A percentile compares a stretch with the other conserved stretches of the same genome.
Conservation (phyloP, 2,797 vertebrate species). For the Ctenosaura bakeri region DNA sequence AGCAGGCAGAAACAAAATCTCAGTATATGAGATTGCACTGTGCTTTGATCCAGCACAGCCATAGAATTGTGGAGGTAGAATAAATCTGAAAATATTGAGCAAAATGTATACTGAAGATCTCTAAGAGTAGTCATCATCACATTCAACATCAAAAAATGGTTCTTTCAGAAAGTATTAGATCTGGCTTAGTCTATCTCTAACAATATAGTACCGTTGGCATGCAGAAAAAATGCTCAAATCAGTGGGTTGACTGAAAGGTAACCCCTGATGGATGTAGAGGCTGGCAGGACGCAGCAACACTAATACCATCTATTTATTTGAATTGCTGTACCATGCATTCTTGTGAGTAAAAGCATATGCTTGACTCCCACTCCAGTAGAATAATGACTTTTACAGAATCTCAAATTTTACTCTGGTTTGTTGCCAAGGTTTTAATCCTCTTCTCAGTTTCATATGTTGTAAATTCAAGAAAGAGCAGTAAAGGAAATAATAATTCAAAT, state of each 20-base stretch:
- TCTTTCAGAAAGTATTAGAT: background rate
- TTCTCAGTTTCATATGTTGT: constrained; percentile 2
- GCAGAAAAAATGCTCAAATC: background rate
- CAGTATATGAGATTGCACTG: background rate
- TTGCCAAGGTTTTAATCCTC: constrained; percentile 2
- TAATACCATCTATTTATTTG: background rate
- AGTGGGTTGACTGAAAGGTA: background rate
- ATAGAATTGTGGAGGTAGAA: background rate
- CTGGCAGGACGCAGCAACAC: background rate
- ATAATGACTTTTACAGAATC: background rate
- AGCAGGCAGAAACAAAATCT: background rate
- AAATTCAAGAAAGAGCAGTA: background rate
- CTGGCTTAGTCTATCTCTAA: background rate
- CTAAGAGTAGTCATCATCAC: background rate
- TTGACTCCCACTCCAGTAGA: background rate
- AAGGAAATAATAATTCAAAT: constrained; percentile 24
- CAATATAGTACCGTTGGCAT: background rate
- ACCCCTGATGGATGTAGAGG: background rate
- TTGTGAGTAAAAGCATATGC: constrained; percentile 1
- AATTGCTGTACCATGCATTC: constrained; percentile 2
- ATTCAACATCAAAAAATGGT: background rate
- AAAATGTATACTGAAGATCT: background rate
- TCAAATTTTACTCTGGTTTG: constrained; percentile 4
- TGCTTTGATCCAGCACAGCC: background rate
- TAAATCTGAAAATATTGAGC: background rate